Conservation (phyloP, 2,113 vertebrate genomes). For the Callopanchax toddi region DNA sequence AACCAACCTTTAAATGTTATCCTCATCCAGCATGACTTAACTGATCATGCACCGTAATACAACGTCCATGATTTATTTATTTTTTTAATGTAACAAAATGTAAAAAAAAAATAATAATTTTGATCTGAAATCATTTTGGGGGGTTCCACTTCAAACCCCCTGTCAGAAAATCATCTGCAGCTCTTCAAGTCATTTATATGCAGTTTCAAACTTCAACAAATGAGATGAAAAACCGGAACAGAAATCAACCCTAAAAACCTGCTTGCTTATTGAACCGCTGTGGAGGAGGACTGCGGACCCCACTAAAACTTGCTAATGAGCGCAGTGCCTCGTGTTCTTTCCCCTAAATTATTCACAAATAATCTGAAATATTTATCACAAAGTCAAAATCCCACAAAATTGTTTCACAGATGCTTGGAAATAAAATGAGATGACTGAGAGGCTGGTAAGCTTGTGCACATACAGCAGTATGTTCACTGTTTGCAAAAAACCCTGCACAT, state of each 20-base stretch:
- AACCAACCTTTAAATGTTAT: background rate
- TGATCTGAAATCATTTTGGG: background rate
- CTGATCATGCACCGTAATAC: background rate
- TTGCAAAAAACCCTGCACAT: background rate
- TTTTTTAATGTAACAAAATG: background rate
- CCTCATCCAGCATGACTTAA: background rate
- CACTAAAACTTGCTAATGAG: constrained; percentile 9
- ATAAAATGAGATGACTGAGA: background rate
- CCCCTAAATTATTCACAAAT: constrained; percentile 34
- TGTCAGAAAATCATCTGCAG: background rate
- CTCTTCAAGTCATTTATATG: background rate
- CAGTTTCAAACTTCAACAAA: constrained; percentile 7
- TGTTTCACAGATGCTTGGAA: background rate
- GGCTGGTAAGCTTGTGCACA: background rate
- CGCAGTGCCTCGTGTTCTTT: constrained; percentile 12
- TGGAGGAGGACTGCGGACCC: background rate
- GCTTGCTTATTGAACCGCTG: background rate
- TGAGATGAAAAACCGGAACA: background rate
- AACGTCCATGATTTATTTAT: too few species aligned
- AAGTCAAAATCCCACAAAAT: constrained; percentile 2
- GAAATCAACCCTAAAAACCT: background rate
- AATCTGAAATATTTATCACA: constrained; percentile 23
- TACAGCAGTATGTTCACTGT: background rate
- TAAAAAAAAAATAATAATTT: background rate
- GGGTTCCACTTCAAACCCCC: background rate